phyloP scores from a whole-genome alignment of 1,140 invertebrate species.

The Habropoda laboriosa region DNA sequence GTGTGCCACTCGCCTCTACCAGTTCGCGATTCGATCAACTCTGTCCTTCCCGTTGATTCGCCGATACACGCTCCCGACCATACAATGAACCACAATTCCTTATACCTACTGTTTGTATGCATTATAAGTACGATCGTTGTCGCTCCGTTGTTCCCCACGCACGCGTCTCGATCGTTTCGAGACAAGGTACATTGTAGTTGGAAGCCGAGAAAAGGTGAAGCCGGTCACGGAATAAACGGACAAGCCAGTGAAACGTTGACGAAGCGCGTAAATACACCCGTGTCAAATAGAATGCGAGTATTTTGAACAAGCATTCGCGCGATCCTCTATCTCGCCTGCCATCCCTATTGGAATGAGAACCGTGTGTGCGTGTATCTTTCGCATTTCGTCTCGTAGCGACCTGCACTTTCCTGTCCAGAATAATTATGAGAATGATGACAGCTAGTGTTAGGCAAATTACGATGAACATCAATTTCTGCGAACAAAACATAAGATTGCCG shows the following conservation, averaged over 20 bases:
- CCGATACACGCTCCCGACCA: neutral
- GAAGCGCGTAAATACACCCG: too few species aligned
- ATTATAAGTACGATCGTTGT: neutral
- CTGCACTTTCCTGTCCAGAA: too few species aligned
- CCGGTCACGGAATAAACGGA: constrained; percentile 34
- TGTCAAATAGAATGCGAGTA: too few species aligned
- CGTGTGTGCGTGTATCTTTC: too few species aligned
- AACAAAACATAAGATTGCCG: constrained; percentile 83
- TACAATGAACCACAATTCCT: neutral
- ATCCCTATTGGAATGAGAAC: too few species aligned
- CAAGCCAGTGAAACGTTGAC: constrained; percentile 50
- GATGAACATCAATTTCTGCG: constrained; percentile 93
- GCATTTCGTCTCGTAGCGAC: too few species aligned
- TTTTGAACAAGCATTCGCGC: too few species aligned
- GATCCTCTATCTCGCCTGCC: too few species aligned
- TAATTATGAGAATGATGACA: constrained; percentile 88
- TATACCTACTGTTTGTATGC: too few species aligned
- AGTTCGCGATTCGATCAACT: neutral
- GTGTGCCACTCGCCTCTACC: constrained; percentile 6
- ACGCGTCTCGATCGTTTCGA: neutral
- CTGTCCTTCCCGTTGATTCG: neutral
- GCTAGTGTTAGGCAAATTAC: constrained; percentile 89
- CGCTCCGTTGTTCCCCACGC: neutral
- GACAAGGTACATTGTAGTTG: neutral
- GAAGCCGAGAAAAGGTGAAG: neutral